These are phyloP conservation scores for Parnassius smintheus DNA, from an alignment of 2,888 invertebrate species.

Conservation along the genomic window DNA sequence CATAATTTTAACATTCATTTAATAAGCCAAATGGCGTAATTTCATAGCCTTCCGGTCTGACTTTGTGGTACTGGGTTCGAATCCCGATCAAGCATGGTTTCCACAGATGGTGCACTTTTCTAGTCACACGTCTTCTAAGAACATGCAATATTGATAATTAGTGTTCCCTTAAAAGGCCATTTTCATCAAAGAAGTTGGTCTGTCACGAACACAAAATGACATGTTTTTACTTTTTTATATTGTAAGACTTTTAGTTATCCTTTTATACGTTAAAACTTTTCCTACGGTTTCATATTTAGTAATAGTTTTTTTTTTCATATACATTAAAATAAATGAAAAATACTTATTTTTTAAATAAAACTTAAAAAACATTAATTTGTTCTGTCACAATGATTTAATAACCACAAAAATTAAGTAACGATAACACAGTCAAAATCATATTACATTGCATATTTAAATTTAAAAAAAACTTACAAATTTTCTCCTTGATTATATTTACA, in stretches of 20 bases:
- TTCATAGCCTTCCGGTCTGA: slow-evolving; percentile 11
- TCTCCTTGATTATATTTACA: too few species aligned
- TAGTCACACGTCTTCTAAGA: slow-evolving; percentile 67
- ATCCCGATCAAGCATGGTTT: slow-evolving; percentile 54
- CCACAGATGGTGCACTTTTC: slow-evolving; percentile 61
- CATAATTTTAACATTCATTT: background rate
- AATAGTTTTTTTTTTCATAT: too few species aligned
- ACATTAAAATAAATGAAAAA: too few species aligned
- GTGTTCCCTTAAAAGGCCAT: slow-evolving; percentile 40
- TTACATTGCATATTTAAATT: too few species aligned
- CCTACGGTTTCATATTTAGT: too few species aligned
- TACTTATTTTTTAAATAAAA: too few species aligned
- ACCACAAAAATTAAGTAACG: too few species aligned
- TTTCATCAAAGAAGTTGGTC: slow-evolving; percentile 43
- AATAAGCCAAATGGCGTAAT: slow-evolving; percentile 34
- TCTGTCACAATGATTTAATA: too few species aligned
- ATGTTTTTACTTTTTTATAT: slow-evolving; percentile 31
- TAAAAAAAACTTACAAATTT: too few species aligned
- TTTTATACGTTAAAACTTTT: background rate
- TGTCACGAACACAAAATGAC: slow-evolving; percentile 37
- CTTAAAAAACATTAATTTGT: too few species aligned
- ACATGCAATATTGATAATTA: slow-evolving; percentile 61
- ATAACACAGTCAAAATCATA: too few species aligned
- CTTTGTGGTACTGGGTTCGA: slow-evolving; percentile 48
- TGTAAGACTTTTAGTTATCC: slow-evolving; percentile 19